Conservation (phyloP, 2,888 invertebrate species). For the Synanthedon formicaeformis region DNA sequence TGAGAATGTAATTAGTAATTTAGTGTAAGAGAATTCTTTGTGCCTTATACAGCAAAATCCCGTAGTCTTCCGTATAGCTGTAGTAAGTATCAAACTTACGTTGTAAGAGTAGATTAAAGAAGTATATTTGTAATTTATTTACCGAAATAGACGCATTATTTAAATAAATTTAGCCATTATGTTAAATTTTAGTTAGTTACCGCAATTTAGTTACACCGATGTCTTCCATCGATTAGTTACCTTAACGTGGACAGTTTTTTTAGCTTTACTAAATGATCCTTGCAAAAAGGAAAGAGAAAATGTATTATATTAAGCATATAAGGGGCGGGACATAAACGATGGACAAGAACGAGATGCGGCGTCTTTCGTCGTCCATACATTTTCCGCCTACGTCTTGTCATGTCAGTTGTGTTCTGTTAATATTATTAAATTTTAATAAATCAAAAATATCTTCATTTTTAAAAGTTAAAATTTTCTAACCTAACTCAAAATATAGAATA, state of each 20-base stretch:
- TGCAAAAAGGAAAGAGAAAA: too few relatives aligned
- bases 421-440: too few relatives aligned
- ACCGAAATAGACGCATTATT: background rate
- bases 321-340: background rate
- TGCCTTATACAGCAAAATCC: constrained; percentile 67
- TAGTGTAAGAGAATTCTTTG: constrained; percentile 28
- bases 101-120: background rate
- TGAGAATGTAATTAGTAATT: too few relatives aligned
- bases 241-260: constrained; percentile 19
- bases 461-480: too few relatives aligned
- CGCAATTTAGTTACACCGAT: constrained; percentile 24
- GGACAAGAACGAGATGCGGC: background rate
- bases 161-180: background rate
- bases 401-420: too few relatives aligned
- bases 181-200: constrained; percentile 30
- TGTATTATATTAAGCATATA: background rate
- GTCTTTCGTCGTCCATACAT: too few relatives aligned
- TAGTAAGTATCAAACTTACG: background rate
- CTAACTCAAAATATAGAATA: too few relatives aligned
- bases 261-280: background rate
- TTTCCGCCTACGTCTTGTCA: too few relatives aligned
- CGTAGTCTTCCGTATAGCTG: constrained; percentile 49
- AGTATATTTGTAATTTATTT: background rate
- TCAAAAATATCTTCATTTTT: too few relatives aligned
- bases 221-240: constrained; percentile 54